Evolutionary conservation across 2,888 invertebrate species (phyloP), one percentile per base, ranked within the genome.

Genomic region (Eutolmus rufibarbis): DNA sequence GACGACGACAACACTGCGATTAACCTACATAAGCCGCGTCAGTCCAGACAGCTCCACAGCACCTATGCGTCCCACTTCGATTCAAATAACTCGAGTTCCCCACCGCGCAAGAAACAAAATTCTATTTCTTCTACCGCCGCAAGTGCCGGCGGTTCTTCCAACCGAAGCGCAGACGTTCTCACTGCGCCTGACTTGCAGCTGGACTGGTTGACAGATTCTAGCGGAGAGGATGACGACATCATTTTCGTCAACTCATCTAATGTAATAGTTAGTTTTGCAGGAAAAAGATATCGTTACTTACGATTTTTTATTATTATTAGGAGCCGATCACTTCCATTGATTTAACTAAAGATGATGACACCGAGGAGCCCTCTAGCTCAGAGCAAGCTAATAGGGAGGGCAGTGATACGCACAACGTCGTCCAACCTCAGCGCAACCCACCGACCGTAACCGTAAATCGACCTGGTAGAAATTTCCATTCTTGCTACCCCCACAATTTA

Each of bases 141-240:
- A 1, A 66, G 16, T 16, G 56, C 19, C 34, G 56, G 57, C 0
- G 79, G 40, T 84, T 14, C 16, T 14, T 19, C 28, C 23, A 85
- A n/a, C 78, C 86, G 51, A 74, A 46, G 40, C 12, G 7, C 74
- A 16, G 89, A 94, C 89, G 94, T 94, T 28, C 94, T 95, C 77
- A 93, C 94, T 5, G 95, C 96, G 8, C 96, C 96, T 0, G 96
- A 96, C 91, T 92, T 96, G 87, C 96, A 96, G 91, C 92, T 96
- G 74, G 96, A 96, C 91, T 96, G 96, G 95, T 94, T 96, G 0
- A 95, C 95, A 0, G 94, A 94, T 89, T 94, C 94, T 8, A 95
- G 94, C 82, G 93, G 93, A 57, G 94, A 94, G 88, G 95, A 95
- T 90, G 95, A 95, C 89, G 95, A 95, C 91, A 94, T 92, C 7